These are phyloP conservation scores for Euborellia annulipes DNA, from an alignment of 1,140 invertebrate species.

Conservation along the genomic window DNA sequence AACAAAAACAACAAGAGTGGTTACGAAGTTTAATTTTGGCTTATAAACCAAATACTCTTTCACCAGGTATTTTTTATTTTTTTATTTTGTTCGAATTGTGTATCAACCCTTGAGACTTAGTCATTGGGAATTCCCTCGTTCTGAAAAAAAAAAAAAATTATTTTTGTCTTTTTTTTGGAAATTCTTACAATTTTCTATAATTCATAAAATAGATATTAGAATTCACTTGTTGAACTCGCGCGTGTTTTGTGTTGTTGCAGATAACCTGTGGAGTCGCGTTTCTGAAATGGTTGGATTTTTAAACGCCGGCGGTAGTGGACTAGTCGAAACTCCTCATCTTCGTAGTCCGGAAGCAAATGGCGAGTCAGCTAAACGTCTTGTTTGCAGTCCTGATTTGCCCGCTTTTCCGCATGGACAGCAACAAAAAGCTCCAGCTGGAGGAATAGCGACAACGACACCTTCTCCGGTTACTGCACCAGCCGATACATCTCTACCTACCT, in stretches of 20 bases:
- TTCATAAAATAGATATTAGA: neutral
- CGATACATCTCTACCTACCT: neutral
- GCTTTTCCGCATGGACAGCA: conserved; percentile 13
- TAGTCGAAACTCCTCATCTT: conserved; percentile 10
- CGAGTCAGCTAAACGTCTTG: conserved; percentile 18
- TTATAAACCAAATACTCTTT: conserved; percentile 5
- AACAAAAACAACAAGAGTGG: conserved; percentile 21
- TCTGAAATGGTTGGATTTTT: conserved; percentile 25
- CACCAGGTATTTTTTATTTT: neutral
- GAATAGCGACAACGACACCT: conserved; percentile 4
- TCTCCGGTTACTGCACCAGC: conserved; percentile 10
- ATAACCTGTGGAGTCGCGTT: conserved; percentile 23
- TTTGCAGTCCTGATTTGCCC: conserved; percentile 23
- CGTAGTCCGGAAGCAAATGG: neutral
- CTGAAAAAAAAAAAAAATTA: neutral
- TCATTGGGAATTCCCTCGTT: neutral
- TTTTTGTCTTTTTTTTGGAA: neutral
- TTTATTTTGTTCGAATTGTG: neutral
- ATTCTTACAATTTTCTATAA: neutral
- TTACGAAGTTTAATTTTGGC: conserved; percentile 22
- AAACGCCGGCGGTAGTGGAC: conserved; percentile 11
- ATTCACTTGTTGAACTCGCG: neutral
- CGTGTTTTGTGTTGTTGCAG: conserved; percentile 16
- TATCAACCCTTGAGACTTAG: neutral
- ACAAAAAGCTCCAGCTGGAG: conserved; percentile 1